These are phyloP conservation scores for Amyelois transitella DNA, from an alignment of 1,140 invertebrate genomes.

Conservation along the genomic window DNA sequence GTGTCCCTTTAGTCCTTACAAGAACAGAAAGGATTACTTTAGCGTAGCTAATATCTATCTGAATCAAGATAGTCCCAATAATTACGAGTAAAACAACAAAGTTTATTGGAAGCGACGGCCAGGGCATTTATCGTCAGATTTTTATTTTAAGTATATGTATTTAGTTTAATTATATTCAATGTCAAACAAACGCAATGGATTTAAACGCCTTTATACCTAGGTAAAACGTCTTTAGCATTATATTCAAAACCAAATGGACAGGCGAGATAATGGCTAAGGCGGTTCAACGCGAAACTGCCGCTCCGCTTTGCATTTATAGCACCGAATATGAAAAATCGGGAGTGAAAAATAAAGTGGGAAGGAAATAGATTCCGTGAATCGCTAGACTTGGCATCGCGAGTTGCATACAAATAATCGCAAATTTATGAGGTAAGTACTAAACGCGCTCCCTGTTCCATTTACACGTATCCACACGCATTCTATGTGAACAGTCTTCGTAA, in stretches of 20 bases:
- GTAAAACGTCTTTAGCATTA: no score
- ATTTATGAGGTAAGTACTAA: constrained; percentile 3
- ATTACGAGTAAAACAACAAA: no score
- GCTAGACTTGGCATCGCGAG: neutral
- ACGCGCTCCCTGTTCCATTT: neutral
- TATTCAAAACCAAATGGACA: constrained; percentile 30
- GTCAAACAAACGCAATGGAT: no score
- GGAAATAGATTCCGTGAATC: constrained; percentile 7
- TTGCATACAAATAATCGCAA: constrained; percentile 1
- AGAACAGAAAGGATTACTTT: no score
- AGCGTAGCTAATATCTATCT: no score
- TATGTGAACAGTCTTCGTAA: neutral
- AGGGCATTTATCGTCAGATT: no score
- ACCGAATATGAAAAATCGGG: constrained; percentile 31
- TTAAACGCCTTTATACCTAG: no score
- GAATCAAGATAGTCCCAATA: no score
- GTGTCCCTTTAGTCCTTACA: no score
- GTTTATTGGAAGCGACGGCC: no score
- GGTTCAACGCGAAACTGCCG: constrained; percentile 28
- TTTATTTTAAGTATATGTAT: no score
- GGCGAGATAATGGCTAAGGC: constrained; percentile 25
- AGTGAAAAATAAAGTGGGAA: constrained; percentile 29
- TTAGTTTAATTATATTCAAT: no score
- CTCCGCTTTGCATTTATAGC: constrained; percentile 44
- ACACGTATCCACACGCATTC: neutral